phyloP scores from a whole-genome alignment of 2,113 vertebrate species.

The Oenanthe melanoleuca region DNA sequence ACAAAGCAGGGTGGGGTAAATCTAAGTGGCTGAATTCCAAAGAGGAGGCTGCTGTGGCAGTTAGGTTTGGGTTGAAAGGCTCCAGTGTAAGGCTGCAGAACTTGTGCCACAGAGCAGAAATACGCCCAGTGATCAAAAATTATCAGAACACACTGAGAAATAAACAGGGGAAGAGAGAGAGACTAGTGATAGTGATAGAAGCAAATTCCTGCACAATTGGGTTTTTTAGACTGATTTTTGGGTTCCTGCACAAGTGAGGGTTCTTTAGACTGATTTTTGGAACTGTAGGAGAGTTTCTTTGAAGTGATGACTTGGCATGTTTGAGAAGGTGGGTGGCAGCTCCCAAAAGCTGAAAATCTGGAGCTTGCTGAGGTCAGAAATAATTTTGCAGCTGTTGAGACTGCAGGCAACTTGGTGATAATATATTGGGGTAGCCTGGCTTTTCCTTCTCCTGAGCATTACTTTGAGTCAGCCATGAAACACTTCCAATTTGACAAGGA shows the following conservation, averaged over 20 bases:
- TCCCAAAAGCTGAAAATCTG: not conserved
- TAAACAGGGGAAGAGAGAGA: accelerated
- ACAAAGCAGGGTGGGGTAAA: not conserved
- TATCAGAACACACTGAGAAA: not conserved
- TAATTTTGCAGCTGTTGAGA: not conserved
- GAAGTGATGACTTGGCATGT: not conserved
- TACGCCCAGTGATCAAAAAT: not conserved
- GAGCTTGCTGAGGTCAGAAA: not conserved
- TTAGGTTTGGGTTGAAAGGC: not conserved
- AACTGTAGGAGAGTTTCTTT: not conserved
- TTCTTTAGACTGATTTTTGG: not conserved
- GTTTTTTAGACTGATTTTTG: not conserved
- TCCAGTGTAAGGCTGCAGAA: not conserved
- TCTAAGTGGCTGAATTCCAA: not conserved
- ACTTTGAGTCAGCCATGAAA: not conserved
- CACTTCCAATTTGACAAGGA: not conserved
- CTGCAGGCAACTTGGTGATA: not conserved
- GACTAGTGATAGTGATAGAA: not conserved
- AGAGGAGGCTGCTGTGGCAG: not conserved
- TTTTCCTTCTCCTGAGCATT: not conserved
- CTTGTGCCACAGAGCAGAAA: not conserved
- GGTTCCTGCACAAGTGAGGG: not conserved
- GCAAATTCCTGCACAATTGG: not conserved
- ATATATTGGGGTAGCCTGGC: not conserved
- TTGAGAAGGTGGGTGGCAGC: not conserved